Percentiles rank a stretch among this genome's conserved stretches.
These are phyloP conservation scores for Psammodynastes pulverulentus DNA, from an alignment of 2,113 vertebrate species.

Conservation along the genomic window DNA sequence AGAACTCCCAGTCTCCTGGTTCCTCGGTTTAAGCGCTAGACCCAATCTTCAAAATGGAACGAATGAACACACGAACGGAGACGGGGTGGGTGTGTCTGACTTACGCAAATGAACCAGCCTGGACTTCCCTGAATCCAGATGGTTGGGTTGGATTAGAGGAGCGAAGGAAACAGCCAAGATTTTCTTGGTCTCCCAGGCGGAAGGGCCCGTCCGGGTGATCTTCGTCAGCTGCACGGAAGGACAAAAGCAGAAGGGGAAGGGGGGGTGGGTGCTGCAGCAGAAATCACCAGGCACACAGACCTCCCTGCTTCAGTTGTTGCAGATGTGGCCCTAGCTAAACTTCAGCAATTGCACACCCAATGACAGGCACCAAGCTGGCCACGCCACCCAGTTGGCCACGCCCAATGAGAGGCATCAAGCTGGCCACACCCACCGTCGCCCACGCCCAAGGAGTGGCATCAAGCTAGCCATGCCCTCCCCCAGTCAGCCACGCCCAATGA, in stretches of 20 bases:
- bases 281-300: neutral
- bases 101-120: constrained; percentile 85
- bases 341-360: too few species aligned
- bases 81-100: constrained; percentile 54
- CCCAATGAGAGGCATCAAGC: too few species aligned
- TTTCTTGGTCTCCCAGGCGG: constrained; percentile 97
- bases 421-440: too few species aligned
- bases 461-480: too few species aligned
- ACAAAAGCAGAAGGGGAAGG: constrained; percentile 35
- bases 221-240: constrained; percentile 83
- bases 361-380: too few species aligned
- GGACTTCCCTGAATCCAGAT: constrained; percentile 74
- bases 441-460: too few species aligned
- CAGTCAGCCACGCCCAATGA: too few species aligned
- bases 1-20: neutral
- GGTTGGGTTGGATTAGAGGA: constrained; percentile 87
- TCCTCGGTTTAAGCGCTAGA: neutral
- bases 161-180: constrained; percentile 98
- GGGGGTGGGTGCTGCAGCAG: neutral
- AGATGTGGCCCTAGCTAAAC: neutral
- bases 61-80: neutral
- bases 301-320: neutral
- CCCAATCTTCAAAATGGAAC: neutral
- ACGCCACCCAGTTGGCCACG: too few species aligned
- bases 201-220: constrained; percentile 87